Percentiles rank a stretch among this genome's conserved stretches.
Conservation (phyloP, 2,797 vertebrate species). For the Lateolabrax maculatus region DNA sequence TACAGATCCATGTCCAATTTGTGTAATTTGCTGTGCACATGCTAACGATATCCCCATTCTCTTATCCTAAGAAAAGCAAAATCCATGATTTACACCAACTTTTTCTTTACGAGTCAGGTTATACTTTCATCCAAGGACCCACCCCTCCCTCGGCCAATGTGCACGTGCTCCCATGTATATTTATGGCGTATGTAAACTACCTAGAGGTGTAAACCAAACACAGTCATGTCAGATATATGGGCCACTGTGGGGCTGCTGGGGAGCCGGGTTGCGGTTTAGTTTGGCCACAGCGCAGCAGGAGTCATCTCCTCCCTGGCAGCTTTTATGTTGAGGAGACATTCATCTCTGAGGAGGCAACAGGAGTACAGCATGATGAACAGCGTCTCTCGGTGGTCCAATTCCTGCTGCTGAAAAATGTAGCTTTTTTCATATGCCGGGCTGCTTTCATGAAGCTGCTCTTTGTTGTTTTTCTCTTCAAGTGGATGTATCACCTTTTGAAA, state of each 20-base stretch:
- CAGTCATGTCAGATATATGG: constrained; percentile 65
- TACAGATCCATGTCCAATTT: neutral
- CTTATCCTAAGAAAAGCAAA: neutral
- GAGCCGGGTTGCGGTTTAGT: constrained; percentile 55
- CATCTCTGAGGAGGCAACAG: constrained; percentile 40
- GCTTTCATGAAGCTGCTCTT: constrained; percentile 20
- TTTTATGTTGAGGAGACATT: constrained; percentile 49
- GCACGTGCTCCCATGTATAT: constrained; percentile 39
- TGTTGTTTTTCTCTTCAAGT: constrained; percentile 2
- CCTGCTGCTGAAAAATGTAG: constrained; percentile 6
- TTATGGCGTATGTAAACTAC: constrained; percentile 50
- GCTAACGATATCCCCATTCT: neutral
- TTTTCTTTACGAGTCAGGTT: neutral
- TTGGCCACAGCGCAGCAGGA: constrained; percentile 51
- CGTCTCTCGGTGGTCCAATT: neutral
- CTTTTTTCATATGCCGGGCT: neutral
- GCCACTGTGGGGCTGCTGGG: constrained; percentile 20
- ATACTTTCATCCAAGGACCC: neutral
- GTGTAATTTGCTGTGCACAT: neutral
- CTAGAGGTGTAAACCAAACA: constrained; percentile 64
- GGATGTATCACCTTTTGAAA: constrained; percentile 4
- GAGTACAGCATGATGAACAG: constrained; percentile 37
- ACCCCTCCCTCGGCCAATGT: neutral
- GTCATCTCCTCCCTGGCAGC: constrained; percentile 45
- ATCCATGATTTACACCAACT: neutral